Evolutionary conservation across 2,888 invertebrate species (phyloP).

Genomic region (Xiphydria camelus): DNA sequence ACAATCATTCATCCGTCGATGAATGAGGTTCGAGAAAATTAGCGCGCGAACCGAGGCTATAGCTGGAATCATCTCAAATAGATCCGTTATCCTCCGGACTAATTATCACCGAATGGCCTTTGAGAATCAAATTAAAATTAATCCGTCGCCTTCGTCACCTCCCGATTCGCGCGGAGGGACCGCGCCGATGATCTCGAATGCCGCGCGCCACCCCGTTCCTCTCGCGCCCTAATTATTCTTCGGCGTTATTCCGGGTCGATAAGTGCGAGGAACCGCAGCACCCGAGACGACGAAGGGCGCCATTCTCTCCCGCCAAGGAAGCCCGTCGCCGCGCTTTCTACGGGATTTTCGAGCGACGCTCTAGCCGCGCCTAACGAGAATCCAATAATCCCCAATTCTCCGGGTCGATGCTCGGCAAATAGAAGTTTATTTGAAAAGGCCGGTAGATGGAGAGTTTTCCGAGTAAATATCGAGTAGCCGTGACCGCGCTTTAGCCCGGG

Average conservation of each 20-base stretch:
- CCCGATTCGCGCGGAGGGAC: no score
- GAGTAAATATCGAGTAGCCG: conserved; percentile 15
- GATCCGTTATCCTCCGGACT: no score
- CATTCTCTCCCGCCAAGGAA: background rate
- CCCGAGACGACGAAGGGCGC: conserved; percentile 9
- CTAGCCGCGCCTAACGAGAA: conserved; percentile 46
- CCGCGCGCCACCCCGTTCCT: no score
- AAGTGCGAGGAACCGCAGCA: conserved; percentile 9
- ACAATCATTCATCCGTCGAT: no score
- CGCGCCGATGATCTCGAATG: no score
- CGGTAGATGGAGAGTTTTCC: conserved; percentile 21
- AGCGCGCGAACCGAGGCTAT: no score
- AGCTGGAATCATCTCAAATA: no score
- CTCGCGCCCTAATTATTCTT: conserved; percentile 41
- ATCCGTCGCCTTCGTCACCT: no score
- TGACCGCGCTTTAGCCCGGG: background rate
- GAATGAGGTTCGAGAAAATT: no score
- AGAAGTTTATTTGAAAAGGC: conserved; percentile 45
- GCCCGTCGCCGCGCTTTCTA: conserved; percentile 16
- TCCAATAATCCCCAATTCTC: conserved; percentile 53
- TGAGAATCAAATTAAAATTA: no score
- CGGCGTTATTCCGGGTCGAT: conserved; percentile 15
- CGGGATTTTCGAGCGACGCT: conserved; percentile 27
- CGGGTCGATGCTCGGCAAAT: conserved; percentile 46
- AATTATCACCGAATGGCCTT: no score